Evolutionary conservation across 1,140 invertebrate genomes (phyloP).

Genomic region (Himalopsyche phryganea): DNA sequence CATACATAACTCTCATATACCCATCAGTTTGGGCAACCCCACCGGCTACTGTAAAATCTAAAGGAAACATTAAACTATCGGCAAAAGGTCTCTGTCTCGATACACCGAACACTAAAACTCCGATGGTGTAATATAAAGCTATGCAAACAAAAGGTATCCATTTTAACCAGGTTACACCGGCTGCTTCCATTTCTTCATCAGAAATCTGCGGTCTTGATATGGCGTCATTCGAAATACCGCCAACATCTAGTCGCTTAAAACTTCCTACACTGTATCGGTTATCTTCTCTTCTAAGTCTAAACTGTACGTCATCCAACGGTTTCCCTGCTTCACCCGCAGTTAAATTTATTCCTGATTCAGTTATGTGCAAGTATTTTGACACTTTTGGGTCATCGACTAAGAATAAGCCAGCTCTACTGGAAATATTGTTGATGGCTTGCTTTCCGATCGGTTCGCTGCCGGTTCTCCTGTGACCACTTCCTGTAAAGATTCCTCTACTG

Average conservation of each 20-base stretch:
- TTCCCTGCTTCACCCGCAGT: conserved; percentile 4
- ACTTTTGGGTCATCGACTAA: conserved; percentile 18
- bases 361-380: conserved; percentile 28
- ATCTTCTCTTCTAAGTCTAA: conserved; percentile 3
- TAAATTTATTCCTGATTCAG: conserved; percentile 8
- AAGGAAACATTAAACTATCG: conserved; percentile 61
- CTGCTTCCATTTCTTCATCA: too few relatives aligned
- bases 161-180: conserved; percentile 42
- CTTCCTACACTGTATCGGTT: conserved; percentile 21
- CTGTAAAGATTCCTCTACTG: conserved; percentile 18
- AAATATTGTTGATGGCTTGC: conserved; percentile 30
- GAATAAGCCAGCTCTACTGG: conserved; percentile 19
- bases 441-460: conserved; percentile 30
- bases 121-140: conserved; percentile 56
- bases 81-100: conserved; percentile 51
- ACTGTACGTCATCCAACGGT: not conserved
- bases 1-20: conserved; percentile 60
- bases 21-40: conserved; percentile 60
- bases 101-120: conserved; percentile 60
- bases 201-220: conserved; percentile 3
- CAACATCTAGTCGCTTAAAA: conserved; percentile 28
- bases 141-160: conserved; percentile 47
- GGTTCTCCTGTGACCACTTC: conserved; percentile 24
- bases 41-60: conserved; percentile 67
- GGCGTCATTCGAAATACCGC: conserved; percentile 31